Evolutionary conservation across 2,888 invertebrate genomes (phyloP), one percentile per base, ranked within the genome.

Genomic region (Pardosa pseudoannulata): DNA sequence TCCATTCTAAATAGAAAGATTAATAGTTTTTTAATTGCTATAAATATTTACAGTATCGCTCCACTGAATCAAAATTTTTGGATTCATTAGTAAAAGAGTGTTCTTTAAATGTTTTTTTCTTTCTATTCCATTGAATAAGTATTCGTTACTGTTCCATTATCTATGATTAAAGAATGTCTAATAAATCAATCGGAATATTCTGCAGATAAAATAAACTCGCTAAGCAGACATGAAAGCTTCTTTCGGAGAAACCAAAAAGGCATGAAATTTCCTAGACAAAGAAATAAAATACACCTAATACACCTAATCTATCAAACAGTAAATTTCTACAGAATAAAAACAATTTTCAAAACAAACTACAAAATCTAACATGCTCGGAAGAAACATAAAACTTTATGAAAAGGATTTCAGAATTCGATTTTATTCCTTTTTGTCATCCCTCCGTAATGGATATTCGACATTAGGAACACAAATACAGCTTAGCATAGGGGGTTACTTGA

Each of bases 381-480:
- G 46, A 41, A 46, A 78, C 78, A 83, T 83, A 83, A 83, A 83
- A 83, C 83, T 83, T 83, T 83, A 78, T 71, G 72, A n/a, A 78
- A 76, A 29, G 78, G 46, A 56, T 72, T 83, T 83, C 76, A 78
- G 67, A 82, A 76, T 82, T 75, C 62, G 75, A 82, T 71, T 70
- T 75, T 81, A 74, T 76, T 82, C 65, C 73, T 80, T n/a, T n/a
- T n/a, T 46, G 5, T 46, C 16, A 13, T 81, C 56, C 71, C 32
- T 75, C 32, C 41, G 65, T 78, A 78, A 83, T 83, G 78, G 71
- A 72, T 28, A 82, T 82, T 41, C 76, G 65, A 81, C 81, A 81
- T 81, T 81, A 82, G 75, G 71, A 72, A 72, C 71, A 50, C 50
- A 78, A 78, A 70, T 78, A 36, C 65, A 67, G 65, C 36, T 65